Evolutionary conservation across 2,797 vertebrate genomes (phyloP).

Genomic region (Enteromius trimaculatus): DNA sequence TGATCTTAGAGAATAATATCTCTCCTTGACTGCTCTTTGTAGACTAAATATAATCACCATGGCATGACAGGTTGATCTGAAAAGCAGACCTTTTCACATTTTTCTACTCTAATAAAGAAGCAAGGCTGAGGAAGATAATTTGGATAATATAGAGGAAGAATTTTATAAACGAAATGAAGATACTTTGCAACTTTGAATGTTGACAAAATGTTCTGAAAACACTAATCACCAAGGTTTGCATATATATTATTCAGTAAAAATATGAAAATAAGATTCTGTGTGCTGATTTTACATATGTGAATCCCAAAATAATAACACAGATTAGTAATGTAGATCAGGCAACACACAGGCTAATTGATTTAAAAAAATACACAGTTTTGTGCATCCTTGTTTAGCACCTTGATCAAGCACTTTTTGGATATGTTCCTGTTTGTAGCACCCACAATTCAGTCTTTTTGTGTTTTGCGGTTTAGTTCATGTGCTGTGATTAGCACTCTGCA

Average conservation of each 20-base stretch:
- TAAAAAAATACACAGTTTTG: neutral
- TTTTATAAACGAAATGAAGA: neutral
- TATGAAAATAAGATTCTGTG: neutral
- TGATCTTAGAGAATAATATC: neutral
- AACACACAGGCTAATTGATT: neutral
- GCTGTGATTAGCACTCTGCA: neutral
- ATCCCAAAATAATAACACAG: neutral
- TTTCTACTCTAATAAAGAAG: neutral
- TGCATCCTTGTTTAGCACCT: neutral
- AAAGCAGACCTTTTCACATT: neutral
- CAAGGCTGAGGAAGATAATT: neutral
- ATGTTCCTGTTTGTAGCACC: neutral
- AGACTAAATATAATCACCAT: neutral
- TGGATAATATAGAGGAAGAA: neutral
- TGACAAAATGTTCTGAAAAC: neutral
- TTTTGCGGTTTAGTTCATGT: neutral
- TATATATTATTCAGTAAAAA: neutral
- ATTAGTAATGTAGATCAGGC: neutral
- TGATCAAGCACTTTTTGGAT: neutral
- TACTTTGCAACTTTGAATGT: neutral
- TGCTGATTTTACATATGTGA: neutral
- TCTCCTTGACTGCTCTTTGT: slow-evolving; percentile 10
- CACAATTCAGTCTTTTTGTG: slow-evolving; percentile 5
- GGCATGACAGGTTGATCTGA: neutral
- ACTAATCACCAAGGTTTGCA: neutral